These are phyloP conservation scores for Epizoanthus fatuus DNA, from an alignment of 92 coral and sea anemone genomes.

Conservation along the genomic window DNA sequence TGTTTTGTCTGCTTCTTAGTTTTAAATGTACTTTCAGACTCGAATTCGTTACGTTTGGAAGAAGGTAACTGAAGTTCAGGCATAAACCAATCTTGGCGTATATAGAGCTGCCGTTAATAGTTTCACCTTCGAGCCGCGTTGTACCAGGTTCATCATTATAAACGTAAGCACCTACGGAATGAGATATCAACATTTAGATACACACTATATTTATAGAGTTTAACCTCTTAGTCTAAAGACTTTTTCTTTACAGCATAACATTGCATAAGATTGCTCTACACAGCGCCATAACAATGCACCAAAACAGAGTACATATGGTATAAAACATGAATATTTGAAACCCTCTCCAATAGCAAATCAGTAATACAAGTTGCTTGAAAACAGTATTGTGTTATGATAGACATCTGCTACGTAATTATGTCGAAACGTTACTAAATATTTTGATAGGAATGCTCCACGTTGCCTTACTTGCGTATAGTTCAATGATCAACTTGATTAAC, in stretches of 20 bases:
- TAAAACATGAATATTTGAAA: too few species aligned
- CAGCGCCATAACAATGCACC: too few species aligned
- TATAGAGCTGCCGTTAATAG: conserved; percentile 44
- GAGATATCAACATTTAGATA: not conserved
- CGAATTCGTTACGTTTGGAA: conserved; percentile 64
- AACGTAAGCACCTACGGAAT: conserved; percentile 29
- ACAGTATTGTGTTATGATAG: too few species aligned
- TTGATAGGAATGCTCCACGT: too few species aligned
- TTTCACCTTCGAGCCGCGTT: conserved; percentile 66
- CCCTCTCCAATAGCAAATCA: too few species aligned
- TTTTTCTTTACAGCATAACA: not conserved
- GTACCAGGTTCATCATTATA: conserved; percentile 11
- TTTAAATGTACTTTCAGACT: conserved; percentile 55
- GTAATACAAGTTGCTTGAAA: too few species aligned
- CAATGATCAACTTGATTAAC: too few species aligned
- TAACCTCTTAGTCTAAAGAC: not conserved
- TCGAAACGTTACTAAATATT: too few species aligned
- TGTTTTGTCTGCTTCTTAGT: conserved; percentile 38
- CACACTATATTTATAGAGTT: not conserved
- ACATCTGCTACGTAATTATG: too few species aligned
- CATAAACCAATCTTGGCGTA: conserved; percentile 64
- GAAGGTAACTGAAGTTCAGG: conserved; percentile 63
- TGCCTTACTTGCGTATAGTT: too few species aligned
- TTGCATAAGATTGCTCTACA: not conserved
- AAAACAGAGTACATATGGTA: too few species aligned